Conservation (phyloP, 2,888 invertebrate species). For the Lasioglossum villosulum region DNA sequence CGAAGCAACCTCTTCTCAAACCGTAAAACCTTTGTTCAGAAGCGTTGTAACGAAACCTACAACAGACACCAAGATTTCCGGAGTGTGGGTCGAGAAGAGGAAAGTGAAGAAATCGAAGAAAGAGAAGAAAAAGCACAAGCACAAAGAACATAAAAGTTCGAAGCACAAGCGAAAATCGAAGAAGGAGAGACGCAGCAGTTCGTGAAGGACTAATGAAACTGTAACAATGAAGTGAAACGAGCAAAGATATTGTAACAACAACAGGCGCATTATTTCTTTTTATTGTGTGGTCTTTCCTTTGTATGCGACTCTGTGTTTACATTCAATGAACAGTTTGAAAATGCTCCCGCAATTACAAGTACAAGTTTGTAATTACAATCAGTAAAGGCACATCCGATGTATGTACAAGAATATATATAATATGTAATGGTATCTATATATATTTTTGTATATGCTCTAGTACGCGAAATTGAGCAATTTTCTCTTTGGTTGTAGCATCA, state of each 20-base stretch:
- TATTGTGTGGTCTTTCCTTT: slow-evolving; percentile 34
- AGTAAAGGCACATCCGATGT: slow-evolving; percentile 34
- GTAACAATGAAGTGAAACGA: slow-evolving; percentile 13
- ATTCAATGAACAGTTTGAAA: slow-evolving; percentile 32
- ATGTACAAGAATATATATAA: slow-evolving; percentile 37
- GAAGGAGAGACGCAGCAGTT: slow-evolving; percentile 71
- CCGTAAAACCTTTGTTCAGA: slow-evolving; percentile 70
- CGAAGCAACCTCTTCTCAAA: slow-evolving; percentile 37
- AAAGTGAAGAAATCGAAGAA: slow-evolving; percentile 79
- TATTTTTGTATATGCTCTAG: slow-evolving; percentile 40
- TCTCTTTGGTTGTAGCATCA: slow-evolving; percentile 32
- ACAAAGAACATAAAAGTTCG: slow-evolving; percentile 76
- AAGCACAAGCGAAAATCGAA: slow-evolving; percentile 80
- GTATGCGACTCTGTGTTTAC: slow-evolving; percentile 23
- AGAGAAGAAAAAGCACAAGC: slow-evolving; percentile 81
- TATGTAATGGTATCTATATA: neutral
- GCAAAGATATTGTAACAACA: slow-evolving; percentile 3
- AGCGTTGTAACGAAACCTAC: slow-evolving; percentile 71
- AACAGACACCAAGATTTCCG: slow-evolving; percentile 48
- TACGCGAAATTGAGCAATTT: slow-evolving; percentile 55
- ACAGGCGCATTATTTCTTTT: slow-evolving; percentile 30
- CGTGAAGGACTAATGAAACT: slow-evolving; percentile 40
- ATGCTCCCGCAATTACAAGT: slow-evolving; percentile 37
- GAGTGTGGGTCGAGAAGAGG: slow-evolving; percentile 77
- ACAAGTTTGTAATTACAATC: slow-evolving; percentile 39